Conservation (phyloP, 2,888 invertebrate genomes). For the Amphipoea lucens region DNA sequence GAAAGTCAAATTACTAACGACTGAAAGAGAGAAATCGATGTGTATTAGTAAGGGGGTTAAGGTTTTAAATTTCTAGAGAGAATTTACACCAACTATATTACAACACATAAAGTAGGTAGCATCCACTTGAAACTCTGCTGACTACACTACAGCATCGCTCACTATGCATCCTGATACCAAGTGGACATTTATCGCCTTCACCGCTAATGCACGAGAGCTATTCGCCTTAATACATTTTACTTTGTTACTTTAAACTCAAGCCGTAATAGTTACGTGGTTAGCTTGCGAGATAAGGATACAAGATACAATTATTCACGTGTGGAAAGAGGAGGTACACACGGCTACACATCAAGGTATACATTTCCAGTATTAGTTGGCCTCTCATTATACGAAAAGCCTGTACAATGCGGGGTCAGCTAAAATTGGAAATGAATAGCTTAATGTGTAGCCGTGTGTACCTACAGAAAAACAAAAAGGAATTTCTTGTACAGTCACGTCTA, state of each 20-base stretch:
- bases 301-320: neutral
- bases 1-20: no score
- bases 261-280: slow-evolving; percentile 70
- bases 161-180: slow-evolving; percentile 51
- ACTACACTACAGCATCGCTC: slow-evolving; percentile 23
- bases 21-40: no score
- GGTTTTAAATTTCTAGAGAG: neutral
- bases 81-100: neutral
- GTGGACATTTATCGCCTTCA: slow-evolving; percentile 79
- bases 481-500: no score
- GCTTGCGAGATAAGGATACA: slow-evolving; percentile 29
- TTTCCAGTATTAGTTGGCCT: no score
- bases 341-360: no score
- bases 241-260: slow-evolving; percentile 75
- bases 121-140: slow-evolving; percentile 22
- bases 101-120: neutral
- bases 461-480: no score
- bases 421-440: no score
- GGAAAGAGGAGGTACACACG: neutral
- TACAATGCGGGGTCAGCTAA: no score
- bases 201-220: slow-evolving; percentile 78
- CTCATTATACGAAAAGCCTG: no score
- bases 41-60: neutral
- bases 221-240: slow-evolving; percentile 80
- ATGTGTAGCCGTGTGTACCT: no score